A percentile compares a stretch with the other conserved stretches of the same genome.
Evolutionary conservation across 2,113 vertebrate species (phyloP).

Genomic region (Asarcornis scutulata): DNA sequence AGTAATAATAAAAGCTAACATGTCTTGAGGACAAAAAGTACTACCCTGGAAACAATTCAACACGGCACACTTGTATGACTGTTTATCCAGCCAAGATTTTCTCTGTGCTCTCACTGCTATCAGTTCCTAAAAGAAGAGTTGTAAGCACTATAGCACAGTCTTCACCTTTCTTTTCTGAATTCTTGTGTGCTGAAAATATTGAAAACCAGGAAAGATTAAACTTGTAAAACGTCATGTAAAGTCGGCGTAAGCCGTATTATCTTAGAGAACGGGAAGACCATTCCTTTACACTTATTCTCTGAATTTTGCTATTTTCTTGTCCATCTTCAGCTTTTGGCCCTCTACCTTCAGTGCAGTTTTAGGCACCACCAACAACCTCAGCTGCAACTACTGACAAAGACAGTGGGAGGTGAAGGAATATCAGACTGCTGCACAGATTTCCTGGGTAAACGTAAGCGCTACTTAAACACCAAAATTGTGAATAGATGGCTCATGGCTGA

Average conservation of each 20-base stretch:
- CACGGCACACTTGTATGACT: fast-evolving
- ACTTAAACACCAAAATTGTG: background rate
- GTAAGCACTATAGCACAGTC: background rate
- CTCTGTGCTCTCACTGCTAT: fast-evolving
- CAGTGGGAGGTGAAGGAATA: background rate
- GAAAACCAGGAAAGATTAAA: background rate
- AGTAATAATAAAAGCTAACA: background rate
- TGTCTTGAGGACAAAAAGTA: background rate
- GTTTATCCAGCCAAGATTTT: background rate
- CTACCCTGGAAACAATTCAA: background rate
- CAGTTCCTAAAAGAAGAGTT: background rate
- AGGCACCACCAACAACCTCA: background rate
- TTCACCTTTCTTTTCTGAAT: background rate
- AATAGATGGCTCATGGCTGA: background rate
- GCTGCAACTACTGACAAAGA: background rate
- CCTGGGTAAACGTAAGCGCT: background rate
- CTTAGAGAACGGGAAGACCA: fast-evolving
- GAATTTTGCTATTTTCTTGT: background rate
- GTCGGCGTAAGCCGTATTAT: background rate
- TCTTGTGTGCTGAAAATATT: background rate
- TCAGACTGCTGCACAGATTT: background rate
- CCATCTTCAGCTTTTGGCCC: background rate
- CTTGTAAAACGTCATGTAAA: background rate
- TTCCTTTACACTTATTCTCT: background rate
- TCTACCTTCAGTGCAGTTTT: background rate